Evolutionary conservation across 1,140 invertebrate genomes (phyloP), one percentile per base, ranked within the genome.

Genomic region (Eulimnadia texana): DNA sequence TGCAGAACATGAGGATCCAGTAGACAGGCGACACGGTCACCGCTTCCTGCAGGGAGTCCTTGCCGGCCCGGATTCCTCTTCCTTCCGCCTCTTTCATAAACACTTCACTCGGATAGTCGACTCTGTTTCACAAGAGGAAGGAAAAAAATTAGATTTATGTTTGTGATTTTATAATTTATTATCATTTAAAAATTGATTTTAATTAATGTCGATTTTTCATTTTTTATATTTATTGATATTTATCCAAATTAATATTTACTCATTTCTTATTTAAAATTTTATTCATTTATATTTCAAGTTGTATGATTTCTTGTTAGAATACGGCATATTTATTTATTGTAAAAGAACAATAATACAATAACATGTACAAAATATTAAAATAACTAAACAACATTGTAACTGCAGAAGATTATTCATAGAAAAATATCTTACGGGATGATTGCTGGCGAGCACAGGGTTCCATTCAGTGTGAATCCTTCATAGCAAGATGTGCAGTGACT

Each of bases 11-110:
- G 19, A 33, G 10, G 11, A 57, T 22, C 55, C 55, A 57, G 22
- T 57, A 27, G 10, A 33, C 22, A 33, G 55, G 24, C 27, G 27
- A 16, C 16, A 57, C 19, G 6, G 33, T 10, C 11, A 16, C 13
- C 20, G 20, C 25, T 29, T 13, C 6, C 19, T 57, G 27, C 9
- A 42, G 24, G 11, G 27, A 29, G 11, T 57, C 55, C 28, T 57
- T 57, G 6, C 33, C 33, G 13, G 55, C 55, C 20, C 55, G 55
- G 6, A 20, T 57, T 11, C 55, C 55, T 11, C 55, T 27, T 33
- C 55, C 55, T 57, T 57, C 55, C 2, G 55, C 27, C 27, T 57
- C 55, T 33, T 57, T 57, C 10, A 33, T 33, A 10, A 57, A 57
- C 20, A 29, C 55, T 27, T 29, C 55, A 2, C 27, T 19, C 3